A percentile compares a stretch with the other conserved stretches of the same genome.
phyloP scores from a whole-genome alignment of 1,140 invertebrate genomes.

The Meloidogyne chitwoodi region DNA sequence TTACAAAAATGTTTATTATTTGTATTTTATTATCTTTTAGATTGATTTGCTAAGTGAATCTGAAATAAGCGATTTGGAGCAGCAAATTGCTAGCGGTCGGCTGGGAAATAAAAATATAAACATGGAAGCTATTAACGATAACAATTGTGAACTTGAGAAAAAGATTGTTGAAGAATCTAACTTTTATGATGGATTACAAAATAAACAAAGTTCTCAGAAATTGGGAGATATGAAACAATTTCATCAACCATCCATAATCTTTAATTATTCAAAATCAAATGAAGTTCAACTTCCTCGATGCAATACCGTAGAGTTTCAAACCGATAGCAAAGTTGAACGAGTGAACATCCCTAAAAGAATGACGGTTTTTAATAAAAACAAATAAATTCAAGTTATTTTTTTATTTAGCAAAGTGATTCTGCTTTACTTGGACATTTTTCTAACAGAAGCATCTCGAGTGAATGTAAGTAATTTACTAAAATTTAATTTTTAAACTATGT shows the following conservation, averaged over 20 bases:
- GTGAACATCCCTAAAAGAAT: too few species aligned
- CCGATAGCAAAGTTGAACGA: not conserved
- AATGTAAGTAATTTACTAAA: too few species aligned
- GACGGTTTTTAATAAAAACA: not conserved
- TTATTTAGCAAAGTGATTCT: not conserved
- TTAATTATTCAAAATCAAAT: too few species aligned
- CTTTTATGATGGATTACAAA: too few species aligned
- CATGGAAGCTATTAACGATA: too few species aligned
- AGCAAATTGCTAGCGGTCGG: conserved; percentile 27
- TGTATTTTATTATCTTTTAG: conserved; percentile 10
- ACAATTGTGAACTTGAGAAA: not conserved
- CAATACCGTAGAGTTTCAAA: not conserved
- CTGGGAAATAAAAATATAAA: too few species aligned
- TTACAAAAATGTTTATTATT: not conserved
- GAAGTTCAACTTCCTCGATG: not conserved
- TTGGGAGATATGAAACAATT: too few species aligned
- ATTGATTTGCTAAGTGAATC: conserved; percentile 35
- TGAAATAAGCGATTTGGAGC: conserved; percentile 35
- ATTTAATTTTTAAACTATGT: not conserved
- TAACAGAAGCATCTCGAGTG: too few species aligned
- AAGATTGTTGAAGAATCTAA: not conserved
- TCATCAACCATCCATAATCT: too few species aligned
- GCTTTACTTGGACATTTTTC: too few species aligned
- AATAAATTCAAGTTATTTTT: not conserved
- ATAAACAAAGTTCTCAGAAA: too few species aligned